Percentiles rank a stretch among this genome's conserved stretches.
phyloP scores from a whole-genome alignment of 2,888 invertebrate genomes.

The Drosophila leonis region DNA sequence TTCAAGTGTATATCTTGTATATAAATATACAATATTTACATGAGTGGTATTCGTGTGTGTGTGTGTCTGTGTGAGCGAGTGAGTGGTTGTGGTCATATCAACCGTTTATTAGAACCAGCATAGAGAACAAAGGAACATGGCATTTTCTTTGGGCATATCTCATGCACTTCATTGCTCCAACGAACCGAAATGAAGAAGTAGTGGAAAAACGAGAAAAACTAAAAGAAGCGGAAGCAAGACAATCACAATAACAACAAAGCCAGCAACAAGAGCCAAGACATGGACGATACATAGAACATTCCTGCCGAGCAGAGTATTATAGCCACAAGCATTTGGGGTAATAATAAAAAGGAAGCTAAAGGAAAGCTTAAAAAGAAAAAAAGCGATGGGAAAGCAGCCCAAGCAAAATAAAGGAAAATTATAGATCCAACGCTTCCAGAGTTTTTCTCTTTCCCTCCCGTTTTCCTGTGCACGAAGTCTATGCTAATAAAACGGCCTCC shows the following conservation, averaged over 20 bases:
- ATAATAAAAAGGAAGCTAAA: constrained; percentile 57
- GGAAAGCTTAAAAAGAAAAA: constrained; percentile 41
- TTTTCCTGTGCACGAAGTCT: constrained; percentile 42
- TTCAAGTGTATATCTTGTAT: constrained; percentile 7
- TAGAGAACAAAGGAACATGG: constrained; percentile 62
- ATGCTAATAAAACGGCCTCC: constrained; percentile 69
- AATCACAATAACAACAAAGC: constrained; percentile 14
- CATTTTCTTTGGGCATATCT: constrained; percentile 71
- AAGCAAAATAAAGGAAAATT: constrained; percentile 27
- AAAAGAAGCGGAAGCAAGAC: constrained; percentile 29
- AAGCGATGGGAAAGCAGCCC: constrained; percentile 12
- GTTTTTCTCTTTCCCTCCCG: not conserved
- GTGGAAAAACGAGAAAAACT: constrained; percentile 8
- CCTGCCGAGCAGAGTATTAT: constrained; percentile 69
- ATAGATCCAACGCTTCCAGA: constrained; percentile 18
- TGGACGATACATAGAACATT: constrained; percentile 67
- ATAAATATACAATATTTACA: not conserved
- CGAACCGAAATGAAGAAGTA: constrained; percentile 28
- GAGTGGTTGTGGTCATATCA: constrained; percentile 49
- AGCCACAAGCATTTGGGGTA: constrained; percentile 66
- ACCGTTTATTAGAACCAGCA: constrained; percentile 59
- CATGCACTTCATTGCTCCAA: constrained; percentile 72
- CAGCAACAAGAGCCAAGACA: constrained; percentile 1
- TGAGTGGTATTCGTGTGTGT: constrained; percentile 5
- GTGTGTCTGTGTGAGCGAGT: constrained; percentile 17